These are phyloP conservation scores for Patella vulgata DNA, from an alignment of 1,140 invertebrate species.

Conservation along the genomic window DNA sequence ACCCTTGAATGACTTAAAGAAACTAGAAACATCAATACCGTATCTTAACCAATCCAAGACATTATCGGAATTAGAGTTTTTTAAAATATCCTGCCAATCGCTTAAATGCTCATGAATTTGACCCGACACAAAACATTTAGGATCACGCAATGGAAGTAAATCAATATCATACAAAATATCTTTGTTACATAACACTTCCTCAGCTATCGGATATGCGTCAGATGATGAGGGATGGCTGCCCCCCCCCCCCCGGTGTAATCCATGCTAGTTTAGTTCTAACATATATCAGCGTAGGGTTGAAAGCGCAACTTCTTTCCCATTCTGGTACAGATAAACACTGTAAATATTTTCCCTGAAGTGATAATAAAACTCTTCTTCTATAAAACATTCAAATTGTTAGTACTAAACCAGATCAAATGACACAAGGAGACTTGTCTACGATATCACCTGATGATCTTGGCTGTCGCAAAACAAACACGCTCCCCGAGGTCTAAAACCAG, in stretches of 20 bases:
- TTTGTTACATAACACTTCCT: not conserved
- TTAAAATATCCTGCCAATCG: constrained; percentile 1
- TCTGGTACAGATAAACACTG: too few species aligned
- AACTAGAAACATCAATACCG: constrained; percentile 17
- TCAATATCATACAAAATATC: constrained; percentile 1
- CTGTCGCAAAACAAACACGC: constrained; percentile 2
- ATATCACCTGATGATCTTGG: not conserved
- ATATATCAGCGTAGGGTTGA: too few species aligned
- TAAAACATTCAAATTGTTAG: too few species aligned
- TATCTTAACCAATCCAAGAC: constrained; percentile 14
- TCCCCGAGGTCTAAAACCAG: not conserved
- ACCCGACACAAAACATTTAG: constrained; percentile 18
- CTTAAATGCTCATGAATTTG: constrained; percentile 6
- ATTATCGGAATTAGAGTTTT: not conserved
- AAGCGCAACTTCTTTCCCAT: too few species aligned
- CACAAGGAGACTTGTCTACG: constrained; percentile 10
- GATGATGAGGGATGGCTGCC: constrained; percentile 1
- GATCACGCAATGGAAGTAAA: constrained; percentile 7
- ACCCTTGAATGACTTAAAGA: constrained; percentile 21
- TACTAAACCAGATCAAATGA: too few species aligned
- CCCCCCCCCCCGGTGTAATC: constrained; percentile 12
- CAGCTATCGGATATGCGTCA: not conserved
- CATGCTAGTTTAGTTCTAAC: too few species aligned
- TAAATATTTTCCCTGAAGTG: too few species aligned
- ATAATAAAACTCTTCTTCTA: too few species aligned